Evolutionary conservation across 2,113 vertebrate genomes (phyloP), one percentile per base, ranked within the genome.

Genomic region (Brevimyrus niger): DNA sequence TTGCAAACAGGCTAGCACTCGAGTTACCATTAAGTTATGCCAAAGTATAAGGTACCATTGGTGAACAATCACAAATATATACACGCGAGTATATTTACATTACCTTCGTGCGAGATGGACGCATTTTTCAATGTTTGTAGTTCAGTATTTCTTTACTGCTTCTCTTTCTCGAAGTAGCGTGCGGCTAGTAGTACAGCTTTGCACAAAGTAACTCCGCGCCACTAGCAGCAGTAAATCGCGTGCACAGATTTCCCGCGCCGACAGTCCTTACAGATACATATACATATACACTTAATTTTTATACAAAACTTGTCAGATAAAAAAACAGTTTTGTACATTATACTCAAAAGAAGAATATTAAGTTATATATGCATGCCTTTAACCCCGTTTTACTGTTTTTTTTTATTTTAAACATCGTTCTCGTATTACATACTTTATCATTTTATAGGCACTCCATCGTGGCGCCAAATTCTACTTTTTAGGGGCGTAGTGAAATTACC

Each of bases 21-120:
- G 1, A 76, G 15, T 76, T 35, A 76, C 31, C 4, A 76, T 38
- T 80, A 80, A 80, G 31, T 80, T 80, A 17, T 19, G 13, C 8
- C 7, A 47, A 47, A 47, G 46, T 17, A 80, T 42, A 42, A 42
- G 11, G 6, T 38, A 80, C 35, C 5, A 42, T 38, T 15, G 4
- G 73, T 42, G 73, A 80, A 2, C 35, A 80, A 38, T 80, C 15
- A 42, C 5, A 80, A 17, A 80, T 19, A 80, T 19, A 38, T 38
- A 42, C 35, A 80, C 73, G 42, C 73, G 15, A 42, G 31, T 80
- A 42, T 15, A 80, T 17, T 35, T 19, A 1, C 1, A 92, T 93
- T 95, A 95, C 95, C 95, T 92, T 90, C 8, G 94, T 93, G 89
- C 95, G 93, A 35, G 94, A 95, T 2, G 91, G 51, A 0, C 93